Conservation (phyloP, 2,888 invertebrate genomes). For the Nemotelus nigrinus region DNA sequence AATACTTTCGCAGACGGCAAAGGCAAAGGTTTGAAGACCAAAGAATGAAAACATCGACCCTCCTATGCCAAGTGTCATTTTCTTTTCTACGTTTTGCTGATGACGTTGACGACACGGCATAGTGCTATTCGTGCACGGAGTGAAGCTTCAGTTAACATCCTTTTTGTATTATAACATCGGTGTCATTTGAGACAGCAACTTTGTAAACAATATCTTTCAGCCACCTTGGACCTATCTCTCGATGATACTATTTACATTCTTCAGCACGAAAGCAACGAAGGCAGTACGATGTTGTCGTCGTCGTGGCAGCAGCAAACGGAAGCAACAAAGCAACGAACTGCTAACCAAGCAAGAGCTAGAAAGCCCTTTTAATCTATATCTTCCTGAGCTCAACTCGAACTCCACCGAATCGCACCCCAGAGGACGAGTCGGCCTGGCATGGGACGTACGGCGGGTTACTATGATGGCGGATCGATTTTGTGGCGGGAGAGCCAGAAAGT, state of each 20-base stretch:
- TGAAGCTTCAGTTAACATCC: constrained; percentile 30
- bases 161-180: constrained; percentile 40
- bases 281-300: background rate
- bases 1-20: constrained; percentile 28
- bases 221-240: constrained; percentile 38
- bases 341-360: background rate
- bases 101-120: constrained; percentile 20
- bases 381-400: constrained; percentile 4
- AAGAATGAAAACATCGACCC: constrained; percentile 37
- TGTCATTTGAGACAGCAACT: constrained; percentile 44
- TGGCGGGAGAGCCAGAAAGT: too few relatives aligned
- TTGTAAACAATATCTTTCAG: constrained; percentile 42
- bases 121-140: background rate
- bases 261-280: constrained; percentile 22
- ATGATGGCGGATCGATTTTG: too few relatives aligned
- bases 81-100: constrained; percentile 19
- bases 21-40: background rate
- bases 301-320: background rate
- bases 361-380: constrained; percentile 41
- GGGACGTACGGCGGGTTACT: too few relatives aligned
- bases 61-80: constrained; percentile 28
- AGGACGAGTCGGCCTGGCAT: too few relatives aligned
- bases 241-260: constrained; percentile 36
- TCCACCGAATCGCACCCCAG: background rate
- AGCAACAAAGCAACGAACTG: background rate